phyloP scores from a whole-genome alignment of 2,797 vertebrate species.

The Mormyrops attenuatus region DNA sequence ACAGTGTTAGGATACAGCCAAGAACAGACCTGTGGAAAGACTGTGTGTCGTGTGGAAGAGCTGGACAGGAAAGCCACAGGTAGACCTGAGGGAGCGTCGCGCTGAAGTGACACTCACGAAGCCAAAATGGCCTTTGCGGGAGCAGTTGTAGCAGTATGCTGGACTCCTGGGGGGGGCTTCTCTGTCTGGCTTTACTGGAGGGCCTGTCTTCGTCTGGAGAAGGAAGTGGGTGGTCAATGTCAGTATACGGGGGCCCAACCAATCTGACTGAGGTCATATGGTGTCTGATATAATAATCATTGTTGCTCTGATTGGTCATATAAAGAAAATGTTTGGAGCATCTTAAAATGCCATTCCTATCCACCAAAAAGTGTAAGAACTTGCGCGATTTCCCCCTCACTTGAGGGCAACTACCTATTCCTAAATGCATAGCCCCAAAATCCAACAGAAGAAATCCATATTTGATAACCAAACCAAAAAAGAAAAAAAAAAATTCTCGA shows the following conservation, averaged over 20 bases:
- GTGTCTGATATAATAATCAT: not conserved
- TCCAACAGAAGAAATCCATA: not conserved
- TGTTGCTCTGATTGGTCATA: not conserved
- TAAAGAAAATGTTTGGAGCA: not conserved
- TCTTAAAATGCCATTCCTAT: not conserved
- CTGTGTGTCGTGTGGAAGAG: too few relatives aligned
- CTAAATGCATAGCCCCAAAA: not conserved
- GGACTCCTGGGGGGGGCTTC: conserved; percentile 27
- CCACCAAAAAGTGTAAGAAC: not conserved
- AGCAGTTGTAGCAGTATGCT: conserved; percentile 70
- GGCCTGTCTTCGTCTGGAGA: conserved; percentile 48
- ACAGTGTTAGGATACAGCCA: conserved; percentile 25
- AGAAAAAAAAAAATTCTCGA: not conserved
- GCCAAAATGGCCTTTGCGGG: conserved; percentile 61
- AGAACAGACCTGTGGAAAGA: not conserved
- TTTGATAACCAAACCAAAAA: not conserved
- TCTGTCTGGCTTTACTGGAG: conserved; percentile 26
- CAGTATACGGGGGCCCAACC: not conserved
- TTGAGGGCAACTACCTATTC: not conserved
- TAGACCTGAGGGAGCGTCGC: not conserved
- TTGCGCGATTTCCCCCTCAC: not conserved
- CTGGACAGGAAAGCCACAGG: not conserved
- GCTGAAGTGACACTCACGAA: conserved; percentile 50
- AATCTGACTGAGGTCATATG: not conserved
- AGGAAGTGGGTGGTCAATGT: not conserved